Base-by-base conservation (phyloP, 1,140 invertebrate species). In the Drosophila ficusphila region DNA sequence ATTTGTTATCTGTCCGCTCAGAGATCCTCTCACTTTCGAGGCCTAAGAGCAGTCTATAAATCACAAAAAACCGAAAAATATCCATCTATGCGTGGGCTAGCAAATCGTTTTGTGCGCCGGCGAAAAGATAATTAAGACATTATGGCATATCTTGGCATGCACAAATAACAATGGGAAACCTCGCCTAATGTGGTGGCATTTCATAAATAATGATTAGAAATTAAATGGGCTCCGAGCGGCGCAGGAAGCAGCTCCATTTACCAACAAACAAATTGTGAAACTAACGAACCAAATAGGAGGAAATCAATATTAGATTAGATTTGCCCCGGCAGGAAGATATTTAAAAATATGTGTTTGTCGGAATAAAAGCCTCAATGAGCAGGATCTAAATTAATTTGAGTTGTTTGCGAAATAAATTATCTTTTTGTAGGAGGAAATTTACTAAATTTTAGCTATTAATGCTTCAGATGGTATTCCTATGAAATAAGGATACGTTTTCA, bases 151-250 rank as follows among this genome's bases (percentile, higher is more conserved):
- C 46, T n/a, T 25, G n/a, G 23, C 33, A 11, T 18, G 25, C 16
- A 64, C 33, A 67, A 16, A 51, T 51, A 49, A 49, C 44, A 49
- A 71, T 48, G 44, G 57, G 25, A 19, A 38, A 31, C 48, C 31
- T 49, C 33, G 36, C 64, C 65, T 48, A 64, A 62, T 56, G 48
- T 23, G 39, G 29, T 41, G 38, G 27, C 48, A 58, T 53, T 27
- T 23, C 81, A 75, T 85, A 79, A 79, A 83, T 85, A 79, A 81
- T 85, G 67, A 79, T 85, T 79, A 86, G 60, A 76, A 79, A 85
- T 79, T 72, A 73, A 86, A 76, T 86, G 62, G 69, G 53, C 57
- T 48, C 23, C 6, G 36, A 29, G 31, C 19, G 41, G 49, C 12
- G 25, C 62, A 68, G 62, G 62, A 69, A 46, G 53, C 52, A 27